These are phyloP conservation scores for Mesoligia furuncula DNA, from an alignment of 2,888 invertebrate genomes.

Conservation along the genomic window DNA sequence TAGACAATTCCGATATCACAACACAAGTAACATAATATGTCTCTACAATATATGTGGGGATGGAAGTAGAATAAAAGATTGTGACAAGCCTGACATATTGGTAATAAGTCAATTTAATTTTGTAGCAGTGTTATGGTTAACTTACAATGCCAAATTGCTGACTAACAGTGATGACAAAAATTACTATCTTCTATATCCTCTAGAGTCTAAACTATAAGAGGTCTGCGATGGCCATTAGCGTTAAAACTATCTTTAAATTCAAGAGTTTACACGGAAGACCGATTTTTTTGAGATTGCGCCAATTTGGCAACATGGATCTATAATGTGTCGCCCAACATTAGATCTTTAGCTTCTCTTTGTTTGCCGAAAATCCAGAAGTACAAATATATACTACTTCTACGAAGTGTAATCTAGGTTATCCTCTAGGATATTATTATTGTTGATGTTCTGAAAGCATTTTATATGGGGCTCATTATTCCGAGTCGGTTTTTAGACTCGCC, in stretches of 20 bases:
- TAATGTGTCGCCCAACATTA: constrained; percentile 25
- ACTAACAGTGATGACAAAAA: background rate
- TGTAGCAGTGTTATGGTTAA: background rate
- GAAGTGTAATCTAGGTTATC: background rate
- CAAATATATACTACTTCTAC: background rate
- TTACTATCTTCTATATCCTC: background rate
- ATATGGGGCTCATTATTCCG: constrained; percentile 4
- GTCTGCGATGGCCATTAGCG: background rate
- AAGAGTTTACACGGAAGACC: constrained; percentile 51
- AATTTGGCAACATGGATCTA: constrained; percentile 49
- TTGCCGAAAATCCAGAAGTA: constrained; percentile 6
- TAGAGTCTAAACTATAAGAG: background rate
- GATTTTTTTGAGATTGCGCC: constrained; percentile 49
- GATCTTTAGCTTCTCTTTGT: constrained; percentile 27
- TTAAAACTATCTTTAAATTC: constrained; percentile 16
- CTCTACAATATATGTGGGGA: background rate
- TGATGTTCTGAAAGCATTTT: constrained; percentile 5
- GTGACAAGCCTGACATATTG: background rate
- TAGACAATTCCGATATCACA: background rate
- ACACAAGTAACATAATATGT: background rate
- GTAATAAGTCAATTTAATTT: background rate
- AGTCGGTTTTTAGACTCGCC: background rate
- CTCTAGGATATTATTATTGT: background rate
- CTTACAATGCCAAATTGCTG: no score
- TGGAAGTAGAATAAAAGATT: background rate